Evolutionary conservation across 2,888 invertebrate genomes (phyloP).

Genomic region (Hoplodrina ambigua): DNA sequence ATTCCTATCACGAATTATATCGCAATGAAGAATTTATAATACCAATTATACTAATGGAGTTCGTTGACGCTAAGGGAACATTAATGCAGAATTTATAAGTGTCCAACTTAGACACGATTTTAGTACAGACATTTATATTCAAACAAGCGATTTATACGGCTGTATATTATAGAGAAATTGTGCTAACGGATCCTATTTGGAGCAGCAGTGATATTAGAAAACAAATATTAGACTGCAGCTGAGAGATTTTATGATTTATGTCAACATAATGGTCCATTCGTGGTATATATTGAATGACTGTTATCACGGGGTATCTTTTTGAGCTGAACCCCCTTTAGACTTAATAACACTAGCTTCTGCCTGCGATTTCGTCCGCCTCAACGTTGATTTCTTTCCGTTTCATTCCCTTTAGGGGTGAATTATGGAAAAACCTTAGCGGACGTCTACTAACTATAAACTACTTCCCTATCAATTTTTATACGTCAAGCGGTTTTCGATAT

Average conservation of each 20-base stretch:
- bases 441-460: no score
- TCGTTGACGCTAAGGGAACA: constrained; percentile 48
- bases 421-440: no score
- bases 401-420: no score
- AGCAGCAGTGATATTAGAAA: constrained; percentile 19
- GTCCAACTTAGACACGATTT: constrained; percentile 30
- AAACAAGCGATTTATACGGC: constrained; percentile 36
- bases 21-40: constrained; percentile 52
- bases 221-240: constrained; percentile 2
- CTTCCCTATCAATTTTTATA: no score
- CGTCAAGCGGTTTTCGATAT: no score
- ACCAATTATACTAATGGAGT: constrained; percentile 50
- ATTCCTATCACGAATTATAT: constrained; percentile 59
- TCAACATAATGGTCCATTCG: neutral
- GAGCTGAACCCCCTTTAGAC: no score
- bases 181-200: constrained; percentile 25
- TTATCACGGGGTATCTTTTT: no score
- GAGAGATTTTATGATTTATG: constrained; percentile 3
- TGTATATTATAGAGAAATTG: constrained; percentile 46
- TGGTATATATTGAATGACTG: no score
- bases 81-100: constrained; percentile 43
- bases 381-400: no score
- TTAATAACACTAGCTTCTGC: no score
- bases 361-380: no score
- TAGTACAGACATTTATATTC: constrained; percentile 36